Base-by-base conservation (phyloP, 1,140 invertebrate genomes). In the Magallana angulata region DNA sequence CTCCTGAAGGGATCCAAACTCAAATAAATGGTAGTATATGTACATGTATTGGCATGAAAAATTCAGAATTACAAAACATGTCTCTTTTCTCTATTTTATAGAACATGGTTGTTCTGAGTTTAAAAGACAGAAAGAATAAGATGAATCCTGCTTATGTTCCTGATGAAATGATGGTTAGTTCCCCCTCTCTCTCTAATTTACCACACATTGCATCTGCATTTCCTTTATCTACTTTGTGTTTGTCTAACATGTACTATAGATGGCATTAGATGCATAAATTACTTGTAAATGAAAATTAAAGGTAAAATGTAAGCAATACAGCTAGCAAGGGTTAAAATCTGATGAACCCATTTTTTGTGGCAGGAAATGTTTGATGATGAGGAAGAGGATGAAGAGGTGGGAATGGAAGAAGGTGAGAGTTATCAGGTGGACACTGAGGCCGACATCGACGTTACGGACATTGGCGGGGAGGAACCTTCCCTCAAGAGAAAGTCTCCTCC, bases 91-190 rank as follows among this genome's bases (percentile, higher is more conserved):
- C n/a, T 5, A 9, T 93, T 62, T 90, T 88, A 88, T 68, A 95
- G 92, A 93, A 89, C 89, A 90, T 93, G 82, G 90, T 93, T 82
- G 93, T 94, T 57, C 87, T 94, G 9, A 93, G 94, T 87, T 85
- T 94, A 71, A 94, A 94, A 91, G 94, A 95, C 81, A 94, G 94
- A 81, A 94, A 92, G 80, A 90, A 91, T 8, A 91, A 87, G 57
- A 84, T 94, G 82, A 94, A 92, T 88, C 92, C 93, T 9, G 84
- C 91, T 30, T 87, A 92, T 57, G 89, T 92, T 12, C 92, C 91
- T 30, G 90, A 91, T 60, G 88, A 91, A 68, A 71, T 91, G 76
- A 89, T 89, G 85, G 89, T 85, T 56, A 84, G 86, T 57, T 6
- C 36, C 4, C 36, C 4, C 36, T 36, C 36, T 36, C 36, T 36